These are phyloP conservation scores for Acronicta leporina DNA, from an alignment of 2,888 invertebrate genomes.

Conservation along the genomic window DNA sequence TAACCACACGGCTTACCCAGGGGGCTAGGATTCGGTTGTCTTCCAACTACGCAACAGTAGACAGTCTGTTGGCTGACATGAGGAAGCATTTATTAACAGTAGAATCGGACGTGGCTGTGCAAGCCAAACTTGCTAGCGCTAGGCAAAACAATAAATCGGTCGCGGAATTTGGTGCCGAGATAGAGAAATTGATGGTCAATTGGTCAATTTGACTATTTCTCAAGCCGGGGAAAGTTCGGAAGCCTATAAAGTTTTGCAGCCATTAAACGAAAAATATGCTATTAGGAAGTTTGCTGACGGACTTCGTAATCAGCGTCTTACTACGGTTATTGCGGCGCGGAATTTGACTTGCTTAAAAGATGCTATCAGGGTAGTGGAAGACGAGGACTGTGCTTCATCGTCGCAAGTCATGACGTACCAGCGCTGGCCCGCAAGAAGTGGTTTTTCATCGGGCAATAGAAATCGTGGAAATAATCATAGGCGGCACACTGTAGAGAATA, in stretches of 20 bases:
- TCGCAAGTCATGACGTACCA: slow-evolving; percentile 7
- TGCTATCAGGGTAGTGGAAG: slow-evolving; percentile 11
- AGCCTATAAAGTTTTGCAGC: slow-evolving; percentile 13
- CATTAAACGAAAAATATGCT: slow-evolving; percentile 8
- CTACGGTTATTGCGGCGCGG: slow-evolving; percentile 8
- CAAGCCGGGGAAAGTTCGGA: slow-evolving; percentile 1
- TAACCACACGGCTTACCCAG: no score
- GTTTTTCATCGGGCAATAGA: slow-evolving; percentile 4
- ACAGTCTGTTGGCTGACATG: no score
- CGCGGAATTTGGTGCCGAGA: no score
- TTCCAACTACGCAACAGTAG: no score
- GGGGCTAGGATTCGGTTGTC: no score
- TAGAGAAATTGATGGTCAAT: background rate
- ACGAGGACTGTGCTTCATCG: slow-evolving; percentile 3
- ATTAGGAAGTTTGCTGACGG: slow-evolving; percentile 12
- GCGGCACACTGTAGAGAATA: background rate
- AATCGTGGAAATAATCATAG: slow-evolving; percentile 2
- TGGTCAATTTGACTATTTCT: slow-evolving; percentile 3
- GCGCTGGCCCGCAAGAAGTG: background rate
- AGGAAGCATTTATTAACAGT: no score
- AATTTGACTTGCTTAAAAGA: slow-evolving; percentile 14
- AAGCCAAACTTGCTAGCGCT: no score
- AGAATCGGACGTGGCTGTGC: no score
- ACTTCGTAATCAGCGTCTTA: slow-evolving; percentile 5
- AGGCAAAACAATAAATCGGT: no score